These are phyloP conservation scores for Calidris pygmaea DNA, from an alignment of 2,113 vertebrate species.

Conservation along the genomic window DNA sequence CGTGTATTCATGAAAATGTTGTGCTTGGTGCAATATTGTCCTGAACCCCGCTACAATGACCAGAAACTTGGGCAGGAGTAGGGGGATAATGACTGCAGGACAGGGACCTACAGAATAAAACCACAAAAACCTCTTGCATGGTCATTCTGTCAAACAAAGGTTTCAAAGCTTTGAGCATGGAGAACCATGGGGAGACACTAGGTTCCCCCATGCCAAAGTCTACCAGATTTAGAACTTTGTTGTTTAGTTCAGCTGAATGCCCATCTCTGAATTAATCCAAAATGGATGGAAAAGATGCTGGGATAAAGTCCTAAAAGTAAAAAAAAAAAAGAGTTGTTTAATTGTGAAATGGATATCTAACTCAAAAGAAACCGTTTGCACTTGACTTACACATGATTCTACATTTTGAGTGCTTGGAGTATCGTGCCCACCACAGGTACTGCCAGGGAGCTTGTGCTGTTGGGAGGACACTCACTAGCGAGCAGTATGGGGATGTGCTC, in stretches of 20 bases:
- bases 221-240: background rate
- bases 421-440: background rate
- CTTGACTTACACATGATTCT: background rate
- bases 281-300: background rate
- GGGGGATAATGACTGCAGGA: background rate
- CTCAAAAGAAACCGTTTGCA: background rate
- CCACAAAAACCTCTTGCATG: background rate
- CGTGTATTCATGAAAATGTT: background rate
- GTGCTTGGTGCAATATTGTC: background rate
- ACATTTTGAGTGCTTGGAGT: fast-evolving
- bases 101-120: background rate
- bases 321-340: background rate
- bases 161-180: background rate
- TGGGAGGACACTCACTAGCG: background rate
- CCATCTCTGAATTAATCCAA: background rate
- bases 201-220: background rate
- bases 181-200: background rate
- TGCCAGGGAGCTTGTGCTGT: background rate
- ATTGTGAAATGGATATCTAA: background rate
- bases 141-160: background rate
- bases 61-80: background rate
- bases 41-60: background rate
- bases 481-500: fast-evolving
- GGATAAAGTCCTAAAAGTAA: background rate
- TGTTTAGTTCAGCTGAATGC: background rate